Base-by-base conservation (phyloP, 2,888 invertebrate species). In the Acrobeloides nanus region DNA sequence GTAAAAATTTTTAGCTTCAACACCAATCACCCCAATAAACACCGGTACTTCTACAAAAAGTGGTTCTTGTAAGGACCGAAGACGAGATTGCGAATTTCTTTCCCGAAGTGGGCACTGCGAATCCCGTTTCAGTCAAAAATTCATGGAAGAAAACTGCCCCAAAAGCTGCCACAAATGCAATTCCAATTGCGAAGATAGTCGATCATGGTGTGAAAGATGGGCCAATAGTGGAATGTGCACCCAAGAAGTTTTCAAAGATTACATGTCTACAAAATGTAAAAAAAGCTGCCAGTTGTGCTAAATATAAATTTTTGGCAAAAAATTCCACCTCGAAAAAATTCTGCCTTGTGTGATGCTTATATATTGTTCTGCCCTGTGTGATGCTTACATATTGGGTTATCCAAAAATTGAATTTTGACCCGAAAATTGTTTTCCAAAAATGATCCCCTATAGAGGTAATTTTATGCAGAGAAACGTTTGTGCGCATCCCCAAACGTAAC, bases 191-290 rank as follows among this genome's bases (percentile, higher is more conserved):
- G 51, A 59, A 33, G 59, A 58, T 38, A 31, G 27, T 35, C 53
- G 65, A 44, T 58, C 62, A 6, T 68, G 68, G 70, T 70, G 70
- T 41, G 55, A 59, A 21, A 41, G 67, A 40, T 70, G 70, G 70
- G 70, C 70, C 4, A 52, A 49, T 35, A 62, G 58, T 39, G 70
- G 70, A 26, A 64, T 69, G 66, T 70, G 66, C 38, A 56, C 46
- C 4, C 61, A 64, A 37, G 53, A 54, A 1, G 56, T 68, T 27
- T 69, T 69, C 49, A 38, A 66, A 38, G 60, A 61, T 38, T 70
- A 72, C 48, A 72, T 70, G 70, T 47, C 52, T 17, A 47, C 50
- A 7, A 68, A 67, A 38, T 70, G 70, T 43, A 54, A 63, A 4
- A 55, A 60, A 26, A 66, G 64, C 35, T 70, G 70, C 47, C 41